A percentile compares a stretch with the other conserved stretches of the same genome.
phyloP scores from a whole-genome alignment of 2,888 invertebrate species.

The Abscondita cerata region DNA sequence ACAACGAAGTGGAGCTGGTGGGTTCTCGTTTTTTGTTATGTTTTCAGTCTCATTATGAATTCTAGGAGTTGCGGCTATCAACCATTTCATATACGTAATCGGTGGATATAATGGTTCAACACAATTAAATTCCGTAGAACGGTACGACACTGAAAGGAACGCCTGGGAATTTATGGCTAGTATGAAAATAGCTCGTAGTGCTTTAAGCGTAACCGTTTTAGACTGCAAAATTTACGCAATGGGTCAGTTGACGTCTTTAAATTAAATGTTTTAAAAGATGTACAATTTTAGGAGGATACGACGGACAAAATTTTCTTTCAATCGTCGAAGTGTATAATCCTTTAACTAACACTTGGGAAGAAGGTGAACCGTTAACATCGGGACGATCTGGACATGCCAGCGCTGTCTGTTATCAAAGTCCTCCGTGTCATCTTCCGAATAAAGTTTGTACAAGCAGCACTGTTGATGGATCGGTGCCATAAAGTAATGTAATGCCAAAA shows the following conservation, averaged over 20 bases:
- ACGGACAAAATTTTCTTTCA: conserved; percentile 83
- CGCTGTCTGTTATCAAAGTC: conserved; percentile 84
- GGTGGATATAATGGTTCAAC: conserved; percentile 91
- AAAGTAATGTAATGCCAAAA: too few species aligned
- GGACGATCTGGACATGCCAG: conserved; percentile 92
- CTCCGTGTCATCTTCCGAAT: conserved; percentile 45
- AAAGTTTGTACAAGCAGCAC: background rate
- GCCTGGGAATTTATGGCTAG: conserved; percentile 79
- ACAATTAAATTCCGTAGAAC: conserved; percentile 85
- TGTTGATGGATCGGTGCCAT: too few species aligned
- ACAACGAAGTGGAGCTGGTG: conserved; percentile 87
- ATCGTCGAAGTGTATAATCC: conserved; percentile 92
- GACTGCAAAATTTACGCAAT: conserved; percentile 90
- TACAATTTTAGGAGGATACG: conserved; percentile 78
- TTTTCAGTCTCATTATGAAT: conserved; percentile 11
- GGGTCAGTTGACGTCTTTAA: conserved; percentile 63
- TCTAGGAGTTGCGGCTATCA: conserved; percentile 80
- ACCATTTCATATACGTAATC: conserved; percentile 89
- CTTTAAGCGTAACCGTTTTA: conserved; percentile 85
- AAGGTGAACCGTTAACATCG: conserved; percentile 79
- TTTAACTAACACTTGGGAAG: conserved; percentile 74
- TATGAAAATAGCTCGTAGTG: conserved; percentile 83
- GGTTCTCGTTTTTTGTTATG: too few species aligned
- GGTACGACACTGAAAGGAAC: conserved; percentile 84
- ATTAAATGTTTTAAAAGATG: background rate